Base-by-base conservation (phyloP, 64 coral and sea anemone genomes). In the Acropora tenuis region DNA sequence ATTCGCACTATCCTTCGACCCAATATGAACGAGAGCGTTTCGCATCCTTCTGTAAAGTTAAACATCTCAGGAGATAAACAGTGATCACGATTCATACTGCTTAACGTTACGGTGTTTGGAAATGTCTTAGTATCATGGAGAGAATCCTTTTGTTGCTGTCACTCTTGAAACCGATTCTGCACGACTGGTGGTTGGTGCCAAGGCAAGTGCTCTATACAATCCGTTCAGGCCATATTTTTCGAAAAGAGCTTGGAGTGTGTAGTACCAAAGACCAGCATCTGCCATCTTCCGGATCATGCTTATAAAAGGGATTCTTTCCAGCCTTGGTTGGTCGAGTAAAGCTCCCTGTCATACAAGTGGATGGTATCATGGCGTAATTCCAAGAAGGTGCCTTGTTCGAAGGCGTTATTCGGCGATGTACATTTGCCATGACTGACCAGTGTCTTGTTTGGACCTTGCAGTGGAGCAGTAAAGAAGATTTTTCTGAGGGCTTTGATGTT, bases 121-220 rank as follows among this genome's bases (percentile, higher is more conserved):
- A 69, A 13, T 69, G 66, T 69, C 66, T 3, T 17, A 69, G 66
- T 69, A 69, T 69, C n/a, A 69, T 69, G 11, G 66, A 69, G 66
- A 69, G 66, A 69, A 69, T 69, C n/a, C 66, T 69, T 16, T 69
- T 69, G 66, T 69, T 69, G 66, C 11, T 69, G 66, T 19, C 66
- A 69, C 66, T 69, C n/a, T 69, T 69, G 66, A 69, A 19, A 19
- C 13, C 11, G 8, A 15, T 69, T 13, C 11, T 69, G 13, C 66
- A 69, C 13, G n/a, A 13, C 11, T 69, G 66, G 11, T 69, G 66
- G n/a, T 69, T 69, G n/a, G 66, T 16, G 66, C 66, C 66, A 69
- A 69, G 3, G 66, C 66, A 17, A 69, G 66, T 69, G 3, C 1
- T 69, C 66, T 16, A 19, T 69, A 30, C 30, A 30, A 30, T 30